Percentiles rank a stretch among this genome's conserved stretches.
Conservation (phyloP, 2,797 vertebrate species). For the Hyperoplus immaculatus region DNA sequence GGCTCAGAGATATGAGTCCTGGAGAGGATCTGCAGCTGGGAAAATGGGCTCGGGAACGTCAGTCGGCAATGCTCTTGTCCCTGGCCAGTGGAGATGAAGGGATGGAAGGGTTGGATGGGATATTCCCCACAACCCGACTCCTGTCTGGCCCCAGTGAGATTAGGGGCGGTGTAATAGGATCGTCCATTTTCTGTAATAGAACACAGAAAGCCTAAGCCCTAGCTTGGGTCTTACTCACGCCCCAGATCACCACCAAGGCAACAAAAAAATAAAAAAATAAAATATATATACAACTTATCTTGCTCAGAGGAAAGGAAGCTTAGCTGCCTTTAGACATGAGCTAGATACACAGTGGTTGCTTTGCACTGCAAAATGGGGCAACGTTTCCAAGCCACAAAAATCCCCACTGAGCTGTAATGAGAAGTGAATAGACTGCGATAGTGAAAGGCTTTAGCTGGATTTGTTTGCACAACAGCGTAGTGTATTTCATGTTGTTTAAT, state of each 20-base stretch:
- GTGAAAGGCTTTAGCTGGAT: constrained; percentile 49
- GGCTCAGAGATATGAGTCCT: constrained; percentile 49
- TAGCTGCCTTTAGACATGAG: constrained; percentile 54
- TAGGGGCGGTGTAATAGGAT: constrained; percentile 77
- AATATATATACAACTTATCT: constrained; percentile 36
- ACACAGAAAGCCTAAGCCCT: constrained; percentile 75
- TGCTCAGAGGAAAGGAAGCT: constrained; percentile 52
- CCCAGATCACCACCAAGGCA: constrained; percentile 61
- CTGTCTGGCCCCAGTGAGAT: constrained; percentile 71
- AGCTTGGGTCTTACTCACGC: constrained; percentile 53
- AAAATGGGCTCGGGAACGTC: constrained; percentile 73
- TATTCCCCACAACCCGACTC: constrained; percentile 32
- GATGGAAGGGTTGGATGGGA: constrained; percentile 48
- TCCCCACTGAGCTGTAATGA: constrained; percentile 66
- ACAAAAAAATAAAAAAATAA: constrained; percentile 6
- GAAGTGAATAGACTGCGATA: constrained; percentile 56
- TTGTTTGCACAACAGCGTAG: constrained; percentile 44
- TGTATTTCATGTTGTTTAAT: constrained; percentile 64
- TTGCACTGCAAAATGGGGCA: constrained; percentile 41
- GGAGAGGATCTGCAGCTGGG: constrained; percentile 45
- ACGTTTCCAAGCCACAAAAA: constrained; percentile 44
- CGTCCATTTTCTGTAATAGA: constrained; percentile 79
- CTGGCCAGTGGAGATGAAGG: constrained; percentile 45
- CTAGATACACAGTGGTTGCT: constrained; percentile 38
- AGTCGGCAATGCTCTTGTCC: constrained; percentile 42